phyloP scores from a whole-genome alignment of 2,113 vertebrate genomes.

The Stictonetta naevosa region DNA sequence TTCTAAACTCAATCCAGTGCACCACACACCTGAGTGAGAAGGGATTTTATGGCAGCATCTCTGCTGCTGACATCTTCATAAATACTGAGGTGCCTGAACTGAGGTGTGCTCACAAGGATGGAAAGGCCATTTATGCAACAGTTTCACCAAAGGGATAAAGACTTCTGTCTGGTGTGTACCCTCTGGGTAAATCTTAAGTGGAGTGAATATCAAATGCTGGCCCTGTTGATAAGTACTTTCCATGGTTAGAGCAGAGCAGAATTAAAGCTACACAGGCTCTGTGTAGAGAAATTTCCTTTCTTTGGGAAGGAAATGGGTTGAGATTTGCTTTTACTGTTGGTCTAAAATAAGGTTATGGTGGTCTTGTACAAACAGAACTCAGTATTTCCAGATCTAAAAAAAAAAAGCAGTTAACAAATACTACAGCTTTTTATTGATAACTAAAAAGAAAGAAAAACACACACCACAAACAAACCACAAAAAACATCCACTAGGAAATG shows the following conservation, averaged over 20 bases:
- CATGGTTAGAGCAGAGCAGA: background rate
- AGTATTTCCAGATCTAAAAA: background rate
- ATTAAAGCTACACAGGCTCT: background rate
- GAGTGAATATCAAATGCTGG: background rate
- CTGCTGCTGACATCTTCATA: background rate
- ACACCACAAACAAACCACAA: too few species aligned
- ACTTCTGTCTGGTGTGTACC: background rate
- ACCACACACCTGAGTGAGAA: background rate
- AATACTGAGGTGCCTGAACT: background rate
- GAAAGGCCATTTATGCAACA: background rate
- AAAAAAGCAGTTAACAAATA: background rate
- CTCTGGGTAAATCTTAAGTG: background rate
- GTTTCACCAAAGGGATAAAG: background rate
- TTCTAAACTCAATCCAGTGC: background rate
- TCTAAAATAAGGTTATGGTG: background rate
- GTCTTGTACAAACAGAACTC: background rate
- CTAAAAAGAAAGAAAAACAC: background rate
- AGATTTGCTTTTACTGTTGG: background rate
- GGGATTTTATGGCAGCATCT: constrained; percentile 6
- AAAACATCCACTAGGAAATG: background rate
- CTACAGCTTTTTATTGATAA: background rate
- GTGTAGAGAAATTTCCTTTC: background rate
- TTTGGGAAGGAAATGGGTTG: background rate
- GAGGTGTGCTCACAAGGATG: background rate
- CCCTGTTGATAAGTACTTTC: background rate